Percentiles rank a stretch among this genome's conserved stretches.
phyloP scores from a whole-genome alignment of 2,888 invertebrate genomes.

The Monochamus alternatus region DNA sequence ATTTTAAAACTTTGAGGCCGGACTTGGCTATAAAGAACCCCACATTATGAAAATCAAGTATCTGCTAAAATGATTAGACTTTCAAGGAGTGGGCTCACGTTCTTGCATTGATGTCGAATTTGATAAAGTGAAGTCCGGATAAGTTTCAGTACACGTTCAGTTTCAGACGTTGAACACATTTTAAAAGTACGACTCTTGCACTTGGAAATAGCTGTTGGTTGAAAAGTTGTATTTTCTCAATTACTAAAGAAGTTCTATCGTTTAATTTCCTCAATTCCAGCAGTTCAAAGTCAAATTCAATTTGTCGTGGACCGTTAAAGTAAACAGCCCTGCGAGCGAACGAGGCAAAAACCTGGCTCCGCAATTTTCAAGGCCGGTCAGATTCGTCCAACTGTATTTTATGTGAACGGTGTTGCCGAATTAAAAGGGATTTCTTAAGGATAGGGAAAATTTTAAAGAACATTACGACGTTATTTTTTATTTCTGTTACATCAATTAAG shows the following conservation, averaged over 20 bases:
- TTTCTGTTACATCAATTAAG: no score
- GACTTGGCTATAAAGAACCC: background rate
- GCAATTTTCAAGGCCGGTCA: conserved; percentile 42
- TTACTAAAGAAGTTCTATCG: no score
- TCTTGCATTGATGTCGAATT: background rate
- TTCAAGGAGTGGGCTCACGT: background rate
- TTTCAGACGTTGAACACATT: background rate
- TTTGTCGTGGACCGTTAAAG: conserved; percentile 45
- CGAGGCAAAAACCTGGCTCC: conserved; percentile 41
- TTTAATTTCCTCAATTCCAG: background rate
- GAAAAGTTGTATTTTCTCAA: background rate
- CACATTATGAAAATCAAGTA: background rate
- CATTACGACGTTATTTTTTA: background rate
- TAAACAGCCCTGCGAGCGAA: conserved; percentile 39
- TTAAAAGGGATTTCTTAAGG: background rate
- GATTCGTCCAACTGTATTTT: conserved; percentile 35
- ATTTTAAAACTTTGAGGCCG: conserved; percentile 13
- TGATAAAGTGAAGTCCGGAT: background rate
- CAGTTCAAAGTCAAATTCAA: conserved; percentile 41
- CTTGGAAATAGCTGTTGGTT: background rate
- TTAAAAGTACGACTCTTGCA: background rate
- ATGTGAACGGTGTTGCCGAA: conserved; percentile 13
- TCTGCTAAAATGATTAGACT: background rate
- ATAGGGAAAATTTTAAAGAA: background rate
- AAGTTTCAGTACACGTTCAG: background rate